A percentile compares a stretch with the other conserved stretches of the same genome.
phyloP scores from a whole-genome alignment of 2,113 vertebrate species.

The Scomber japonicus region DNA sequence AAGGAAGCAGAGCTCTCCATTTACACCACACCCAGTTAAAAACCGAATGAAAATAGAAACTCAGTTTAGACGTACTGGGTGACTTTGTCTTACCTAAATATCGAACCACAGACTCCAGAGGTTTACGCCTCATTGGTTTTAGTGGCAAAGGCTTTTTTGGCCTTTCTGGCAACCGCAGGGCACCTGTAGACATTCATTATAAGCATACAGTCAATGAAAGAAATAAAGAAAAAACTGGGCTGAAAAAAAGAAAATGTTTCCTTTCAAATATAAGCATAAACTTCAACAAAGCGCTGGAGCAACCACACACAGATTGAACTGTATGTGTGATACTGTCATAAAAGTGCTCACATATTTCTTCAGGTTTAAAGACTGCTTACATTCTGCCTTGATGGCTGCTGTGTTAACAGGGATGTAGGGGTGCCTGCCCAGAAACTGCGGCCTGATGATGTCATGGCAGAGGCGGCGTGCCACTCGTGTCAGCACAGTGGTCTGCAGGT shows the following conservation, averaged over 20 bases:
- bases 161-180: slow-evolving; percentile 91
- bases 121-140: slow-evolving; percentile 92
- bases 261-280: too few species aligned
- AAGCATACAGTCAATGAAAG: slow-evolving; percentile 1
- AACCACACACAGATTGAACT: neutral
- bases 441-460: slow-evolving; percentile 93
- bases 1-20: neutral
- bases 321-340: neutral
- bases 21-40: neutral
- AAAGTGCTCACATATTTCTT: too few species aligned
- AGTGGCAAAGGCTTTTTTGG: slow-evolving; percentile 89
- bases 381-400: slow-evolving; percentile 96
- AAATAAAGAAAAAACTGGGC: too few species aligned
- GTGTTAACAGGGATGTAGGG: slow-evolving; percentile 96
- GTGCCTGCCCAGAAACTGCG: slow-evolving; percentile 91
- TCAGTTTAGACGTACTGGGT: neutral
- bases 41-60: slow-evolving; percentile 1
- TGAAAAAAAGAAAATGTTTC: too few species aligned
- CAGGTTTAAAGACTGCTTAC: slow-evolving; percentile 70
- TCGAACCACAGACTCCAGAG: slow-evolving; percentile 94
- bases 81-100: slow-evolving; percentile 89
- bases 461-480: slow-evolving; percentile 92
- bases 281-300: too few species aligned
- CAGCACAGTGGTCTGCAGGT: slow-evolving; percentile 92
- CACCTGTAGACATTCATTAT: slow-evolving; percentile 83